A percentile compares a stretch with the other conserved stretches of the same genome.
These are phyloP conservation scores for Corvus cornix DNA, from an alignment of 2,113 vertebrate genomes.

Conservation along the genomic window DNA sequence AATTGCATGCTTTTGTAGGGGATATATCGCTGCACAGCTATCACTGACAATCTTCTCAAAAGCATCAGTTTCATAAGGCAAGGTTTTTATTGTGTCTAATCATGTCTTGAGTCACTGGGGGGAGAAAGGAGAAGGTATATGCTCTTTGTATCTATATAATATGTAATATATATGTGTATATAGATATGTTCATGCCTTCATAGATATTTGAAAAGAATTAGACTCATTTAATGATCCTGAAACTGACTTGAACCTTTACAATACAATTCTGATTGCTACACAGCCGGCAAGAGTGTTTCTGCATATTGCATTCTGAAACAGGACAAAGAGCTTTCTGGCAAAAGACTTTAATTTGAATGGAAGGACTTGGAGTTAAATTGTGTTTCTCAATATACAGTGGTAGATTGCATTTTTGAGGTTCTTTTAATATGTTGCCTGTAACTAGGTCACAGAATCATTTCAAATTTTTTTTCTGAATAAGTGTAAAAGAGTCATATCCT, in stretches of 20 bases:
- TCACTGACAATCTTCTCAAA: slow-evolving; percentile 66
- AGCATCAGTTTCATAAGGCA: slow-evolving; percentile 62
- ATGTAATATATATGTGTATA: not conserved
- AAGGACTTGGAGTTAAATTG: not conserved
- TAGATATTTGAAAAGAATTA: slow-evolving; percentile 34
- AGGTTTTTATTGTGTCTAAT: slow-evolving; percentile 68
- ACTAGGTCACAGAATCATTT: not conserved
- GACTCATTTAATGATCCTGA: slow-evolving; percentile 26
- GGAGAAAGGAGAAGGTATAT: not conserved
- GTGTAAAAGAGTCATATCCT: not conserved
- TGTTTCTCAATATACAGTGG: not conserved
- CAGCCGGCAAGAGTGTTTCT: slow-evolving; percentile 14
- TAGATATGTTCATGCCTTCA: not conserved
- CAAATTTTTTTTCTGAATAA: not conserved
- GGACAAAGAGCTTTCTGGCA: slow-evolving; percentile 37
- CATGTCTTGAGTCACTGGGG: slow-evolving; percentile 20
- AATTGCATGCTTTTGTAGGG: slow-evolving; percentile 70
- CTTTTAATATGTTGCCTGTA: not conserved
- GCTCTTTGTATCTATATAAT: not conserved
- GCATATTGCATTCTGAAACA: slow-evolving; percentile 45
- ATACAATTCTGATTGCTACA: slow-evolving; percentile 36
- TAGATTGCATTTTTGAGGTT: not conserved
- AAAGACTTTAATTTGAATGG: slow-evolving; percentile 51
- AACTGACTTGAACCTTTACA: slow-evolving; percentile 32
- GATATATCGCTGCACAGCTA: slow-evolving; percentile 64